Conservation (phyloP, 2,888 invertebrate species). For the Lamellibrachia satsuma region DNA sequence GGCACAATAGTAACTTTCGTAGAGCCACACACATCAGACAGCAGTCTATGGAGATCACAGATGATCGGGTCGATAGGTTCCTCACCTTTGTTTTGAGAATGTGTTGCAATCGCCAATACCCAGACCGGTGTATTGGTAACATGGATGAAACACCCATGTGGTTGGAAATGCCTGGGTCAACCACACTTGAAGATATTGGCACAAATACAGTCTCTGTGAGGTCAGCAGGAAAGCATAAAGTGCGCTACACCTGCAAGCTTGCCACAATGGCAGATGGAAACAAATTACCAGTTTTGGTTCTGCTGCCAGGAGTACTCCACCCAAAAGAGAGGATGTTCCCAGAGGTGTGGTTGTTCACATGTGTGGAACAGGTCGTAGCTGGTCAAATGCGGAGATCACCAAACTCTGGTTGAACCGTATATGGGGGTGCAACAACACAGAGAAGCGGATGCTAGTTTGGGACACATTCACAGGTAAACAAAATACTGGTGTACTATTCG, state of each 20-base stretch:
- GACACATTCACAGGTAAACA: constrained; percentile 19
- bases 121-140: not conserved
- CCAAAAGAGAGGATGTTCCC: constrained; percentile 19
- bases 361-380: not conserved
- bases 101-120: not conserved
- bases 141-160: constrained; percentile 25
- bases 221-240: constrained; percentile 24
- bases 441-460: constrained; percentile 19
- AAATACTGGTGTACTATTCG: not conserved
- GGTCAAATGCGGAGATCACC: constrained; percentile 13
- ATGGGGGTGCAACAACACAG: constrained; percentile 7
- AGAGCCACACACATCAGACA: constrained; percentile 23
- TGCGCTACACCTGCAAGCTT: constrained; percentile 19
- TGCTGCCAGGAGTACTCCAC: not conserved
- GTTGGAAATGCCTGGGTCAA: constrained; percentile 22
- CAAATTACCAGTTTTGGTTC: constrained; percentile 14
- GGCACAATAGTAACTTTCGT: constrained; percentile 17
- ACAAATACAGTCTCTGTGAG: constrained; percentile 18
- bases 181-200: constrained; percentile 5
- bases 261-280: constrained; percentile 23
- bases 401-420: constrained; percentile 18
- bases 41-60: not conserved
- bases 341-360: constrained; percentile 23
- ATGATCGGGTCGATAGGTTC: not conserved
- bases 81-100: not conserved